phyloP scores from a whole-genome alignment of 1,140 invertebrate genomes.

The Drosophila oshimai region DNA sequence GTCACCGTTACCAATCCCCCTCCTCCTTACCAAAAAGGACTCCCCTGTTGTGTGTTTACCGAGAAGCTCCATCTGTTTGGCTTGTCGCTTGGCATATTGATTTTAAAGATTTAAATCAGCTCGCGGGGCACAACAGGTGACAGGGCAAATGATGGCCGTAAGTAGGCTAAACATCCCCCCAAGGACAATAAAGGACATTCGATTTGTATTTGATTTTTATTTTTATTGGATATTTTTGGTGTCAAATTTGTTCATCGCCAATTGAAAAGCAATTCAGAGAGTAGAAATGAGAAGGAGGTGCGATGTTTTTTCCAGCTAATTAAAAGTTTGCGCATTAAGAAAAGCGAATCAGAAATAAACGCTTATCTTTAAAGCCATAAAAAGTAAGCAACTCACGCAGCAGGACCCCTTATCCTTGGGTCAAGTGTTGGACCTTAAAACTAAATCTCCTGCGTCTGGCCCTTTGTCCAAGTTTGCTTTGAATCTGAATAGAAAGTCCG shows the following conservation, averaged over 20 bases:
- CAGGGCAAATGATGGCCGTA: slow-evolving; percentile 41
- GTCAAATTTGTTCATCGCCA: slow-evolving; percentile 43
- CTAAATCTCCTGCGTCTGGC: slow-evolving; percentile 49
- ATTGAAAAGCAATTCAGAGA: slow-evolving; percentile 53
- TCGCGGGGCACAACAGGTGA: slow-evolving; percentile 61
- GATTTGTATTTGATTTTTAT: slow-evolving; percentile 63
- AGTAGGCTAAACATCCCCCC: slow-evolving; percentile 59
- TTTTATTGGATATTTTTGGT: slow-evolving; percentile 10
- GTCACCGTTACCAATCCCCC: neutral
- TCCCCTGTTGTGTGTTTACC: slow-evolving; percentile 29
- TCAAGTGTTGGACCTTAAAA: slow-evolving; percentile 50
- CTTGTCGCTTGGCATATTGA: slow-evolving; percentile 67
- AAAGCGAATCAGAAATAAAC: slow-evolving; percentile 22
- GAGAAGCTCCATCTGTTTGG: slow-evolving; percentile 36
- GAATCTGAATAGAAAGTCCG: slow-evolving; percentile 50
- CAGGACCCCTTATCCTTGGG: slow-evolving; percentile 14
- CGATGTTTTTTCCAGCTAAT: slow-evolving; percentile 37
- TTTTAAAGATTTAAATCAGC: slow-evolving; percentile 69
- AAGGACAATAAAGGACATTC: slow-evolving; percentile 6
- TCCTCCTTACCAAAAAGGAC: neutral
- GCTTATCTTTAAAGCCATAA: slow-evolving; percentile 65
- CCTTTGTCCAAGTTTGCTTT: slow-evolving; percentile 49
- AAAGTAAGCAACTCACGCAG: slow-evolving; percentile 40
- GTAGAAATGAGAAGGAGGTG: slow-evolving; percentile 5
- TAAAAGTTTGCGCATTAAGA: slow-evolving; percentile 66